Conservation (phyloP, 2,888 invertebrate genomes). For the Theristus sp. region DNA sequence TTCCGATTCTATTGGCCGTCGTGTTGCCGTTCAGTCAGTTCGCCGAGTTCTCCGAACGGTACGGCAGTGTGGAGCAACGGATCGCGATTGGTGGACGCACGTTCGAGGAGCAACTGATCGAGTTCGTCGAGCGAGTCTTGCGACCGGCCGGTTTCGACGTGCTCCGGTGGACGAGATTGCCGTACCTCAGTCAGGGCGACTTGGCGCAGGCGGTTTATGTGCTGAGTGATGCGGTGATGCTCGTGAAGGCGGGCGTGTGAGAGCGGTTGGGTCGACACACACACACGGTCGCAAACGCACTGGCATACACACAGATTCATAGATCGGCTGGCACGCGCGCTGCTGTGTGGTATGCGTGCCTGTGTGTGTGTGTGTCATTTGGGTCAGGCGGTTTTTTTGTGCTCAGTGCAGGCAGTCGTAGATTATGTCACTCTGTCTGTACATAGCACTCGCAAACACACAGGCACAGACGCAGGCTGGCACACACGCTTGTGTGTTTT, state of each 20-base stretch:
- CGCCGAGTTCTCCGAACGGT: slow-evolving; percentile 13
- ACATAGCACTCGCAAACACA: not conserved
- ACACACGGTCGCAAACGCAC: too few species aligned
- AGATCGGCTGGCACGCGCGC: too few species aligned
- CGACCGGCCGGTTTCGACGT: slow-evolving; percentile 53
- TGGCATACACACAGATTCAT: too few species aligned
- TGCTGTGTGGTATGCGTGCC: too few species aligned
- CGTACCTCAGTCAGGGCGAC: slow-evolving; percentile 92
- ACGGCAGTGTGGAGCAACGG: slow-evolving; percentile 18
- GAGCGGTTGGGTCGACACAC: too few species aligned
- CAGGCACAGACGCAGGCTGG: not conserved
- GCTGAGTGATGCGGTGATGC: slow-evolving; percentile 49
- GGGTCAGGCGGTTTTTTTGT: not conserved
- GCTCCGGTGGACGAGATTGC: slow-evolving; percentile 66
- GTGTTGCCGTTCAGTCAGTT: slow-evolving; percentile 84
- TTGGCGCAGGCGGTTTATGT: slow-evolving; percentile 57
- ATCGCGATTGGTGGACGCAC: slow-evolving; percentile 29
- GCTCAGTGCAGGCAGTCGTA: not conserved
- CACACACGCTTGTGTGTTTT: not conserved
- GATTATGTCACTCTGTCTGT: not conserved
- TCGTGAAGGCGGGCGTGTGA: not conserved
- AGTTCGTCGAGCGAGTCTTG: slow-evolving; percentile 45
- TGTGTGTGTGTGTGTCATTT: not conserved
- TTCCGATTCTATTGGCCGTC: slow-evolving; percentile 53
- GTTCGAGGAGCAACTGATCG: slow-evolving; percentile 49